Evolutionary conservation across 2,797 vertebrate species (phyloP).

Genomic region (Hozukius guyotensis): DNA sequence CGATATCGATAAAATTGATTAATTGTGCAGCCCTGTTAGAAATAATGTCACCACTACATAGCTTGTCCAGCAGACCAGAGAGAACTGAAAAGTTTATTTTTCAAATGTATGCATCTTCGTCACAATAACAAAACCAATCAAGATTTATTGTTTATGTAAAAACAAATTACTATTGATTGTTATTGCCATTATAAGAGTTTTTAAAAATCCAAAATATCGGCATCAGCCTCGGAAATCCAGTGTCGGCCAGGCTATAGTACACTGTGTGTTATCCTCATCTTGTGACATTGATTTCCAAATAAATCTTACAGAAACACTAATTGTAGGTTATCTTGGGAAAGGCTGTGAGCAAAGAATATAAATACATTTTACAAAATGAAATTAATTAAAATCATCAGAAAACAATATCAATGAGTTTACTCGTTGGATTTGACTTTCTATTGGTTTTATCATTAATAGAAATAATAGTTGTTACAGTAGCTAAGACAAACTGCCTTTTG

Average conservation of each 20-base stretch:
- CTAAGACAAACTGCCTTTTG: background rate
- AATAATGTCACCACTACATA: background rate
- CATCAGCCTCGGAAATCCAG: background rate
- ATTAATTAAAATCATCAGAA: background rate
- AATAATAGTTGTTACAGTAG: background rate
- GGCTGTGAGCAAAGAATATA: background rate
- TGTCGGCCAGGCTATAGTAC: background rate
- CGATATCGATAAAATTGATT: no score
- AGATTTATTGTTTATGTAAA: background rate
- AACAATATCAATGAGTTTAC: background rate
- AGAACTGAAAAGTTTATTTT: background rate
- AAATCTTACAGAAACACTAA: background rate
- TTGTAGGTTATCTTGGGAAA: background rate
- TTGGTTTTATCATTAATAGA: background rate
- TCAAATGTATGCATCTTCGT: background rate
- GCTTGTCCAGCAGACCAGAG: background rate
- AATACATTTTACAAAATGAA: background rate
- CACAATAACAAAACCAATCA: background rate
- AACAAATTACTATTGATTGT: background rate
- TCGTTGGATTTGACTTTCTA: background rate
- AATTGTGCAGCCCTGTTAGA: no score
- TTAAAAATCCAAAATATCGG: background rate
- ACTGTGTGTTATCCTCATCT: background rate
- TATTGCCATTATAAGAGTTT: background rate
- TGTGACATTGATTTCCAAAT: background rate